These are phyloP conservation scores for Hydrozoanthus tunicans DNA, from an alignment of 64 coral and sea anemone species.

Conservation along the genomic window DNA sequence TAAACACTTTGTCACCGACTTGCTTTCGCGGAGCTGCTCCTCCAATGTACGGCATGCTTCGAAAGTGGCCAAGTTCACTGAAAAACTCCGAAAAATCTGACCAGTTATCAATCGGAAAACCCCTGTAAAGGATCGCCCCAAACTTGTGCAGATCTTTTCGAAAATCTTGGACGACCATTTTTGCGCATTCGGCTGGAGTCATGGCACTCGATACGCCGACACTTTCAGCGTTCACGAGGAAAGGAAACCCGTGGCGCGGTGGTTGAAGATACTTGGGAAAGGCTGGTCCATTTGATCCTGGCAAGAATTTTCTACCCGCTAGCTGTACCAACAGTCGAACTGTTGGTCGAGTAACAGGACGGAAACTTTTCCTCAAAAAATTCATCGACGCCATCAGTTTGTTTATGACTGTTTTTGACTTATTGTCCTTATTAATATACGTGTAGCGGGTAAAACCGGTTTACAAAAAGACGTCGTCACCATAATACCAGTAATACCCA, in stretches of 20 bases:
- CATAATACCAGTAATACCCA: no score
- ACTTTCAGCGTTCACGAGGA: constrained; percentile 30
- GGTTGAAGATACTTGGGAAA: constrained; percentile 55
- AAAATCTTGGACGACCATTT: constrained; percentile 20
- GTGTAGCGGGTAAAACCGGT: no score
- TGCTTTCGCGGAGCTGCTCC: constrained; percentile 55
- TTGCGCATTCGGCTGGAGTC: constrained; percentile 49
- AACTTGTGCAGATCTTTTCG: constrained; percentile 37
- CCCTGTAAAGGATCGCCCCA: constrained; percentile 66
- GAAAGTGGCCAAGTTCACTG: constrained; percentile 34
- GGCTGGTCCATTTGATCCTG: constrained; percentile 37
- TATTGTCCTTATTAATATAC: no score
- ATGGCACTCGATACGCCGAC: neutral
- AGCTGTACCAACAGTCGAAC: constrained; percentile 30
- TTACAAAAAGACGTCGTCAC: no score
- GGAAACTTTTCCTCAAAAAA: neutral
- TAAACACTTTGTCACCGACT: constrained; percentile 54
- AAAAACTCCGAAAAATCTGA: constrained; percentile 56
- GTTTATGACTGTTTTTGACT: no score
- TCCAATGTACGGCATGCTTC: constrained; percentile 57
- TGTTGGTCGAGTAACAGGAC: neutral
- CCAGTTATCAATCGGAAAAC: constrained; percentile 39
- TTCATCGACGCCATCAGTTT: constrained; percentile 7
- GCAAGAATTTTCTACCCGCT: constrained; percentile 56
- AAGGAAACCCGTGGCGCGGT: constrained; percentile 28